These are phyloP conservation scores for Andrena bucephala DNA, from an alignment of 2,888 invertebrate genomes.

Conservation along the genomic window DNA sequence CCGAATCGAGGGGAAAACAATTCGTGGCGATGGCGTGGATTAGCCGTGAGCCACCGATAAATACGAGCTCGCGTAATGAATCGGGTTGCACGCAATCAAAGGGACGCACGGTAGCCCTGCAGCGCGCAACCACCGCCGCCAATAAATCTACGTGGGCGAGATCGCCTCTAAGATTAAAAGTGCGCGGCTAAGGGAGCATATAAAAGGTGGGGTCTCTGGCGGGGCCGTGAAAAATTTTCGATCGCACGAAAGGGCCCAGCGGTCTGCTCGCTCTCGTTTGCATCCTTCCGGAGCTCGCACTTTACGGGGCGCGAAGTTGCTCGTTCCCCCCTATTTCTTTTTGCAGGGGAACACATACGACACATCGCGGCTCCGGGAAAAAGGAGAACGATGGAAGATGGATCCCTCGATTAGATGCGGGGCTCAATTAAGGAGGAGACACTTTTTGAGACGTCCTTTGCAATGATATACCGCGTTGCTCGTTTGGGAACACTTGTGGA, in stretches of 20 bases:
- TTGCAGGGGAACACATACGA: conserved; percentile 41
- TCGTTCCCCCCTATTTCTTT: conserved; percentile 28
- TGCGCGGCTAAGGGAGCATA: conserved; percentile 50
- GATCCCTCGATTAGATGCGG: conserved; percentile 50
- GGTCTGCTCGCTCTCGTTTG: conserved; percentile 61
- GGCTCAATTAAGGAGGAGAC: conserved; percentile 40
- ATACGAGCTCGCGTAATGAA: conserved; percentile 54
- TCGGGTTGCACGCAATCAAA: conserved; percentile 56
- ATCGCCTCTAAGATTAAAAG: conserved; percentile 73
- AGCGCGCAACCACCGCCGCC: conserved; percentile 59
- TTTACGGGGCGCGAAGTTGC: conserved; percentile 59
- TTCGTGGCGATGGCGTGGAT: conserved; percentile 38
- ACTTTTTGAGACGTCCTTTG: not conserved
- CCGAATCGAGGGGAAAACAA: conserved; percentile 38
- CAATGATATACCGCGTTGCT: conserved; percentile 18
- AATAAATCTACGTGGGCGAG: conserved; percentile 75
- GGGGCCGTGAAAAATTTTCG: conserved; percentile 59
- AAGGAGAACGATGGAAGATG: conserved; percentile 43
- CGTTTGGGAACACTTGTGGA: conserved; percentile 7
- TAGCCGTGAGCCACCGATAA: conserved; percentile 47
- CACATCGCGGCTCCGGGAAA: conserved; percentile 32
- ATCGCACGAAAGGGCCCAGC: conserved; percentile 45
- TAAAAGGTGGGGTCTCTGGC: conserved; percentile 38
- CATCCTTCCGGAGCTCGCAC: conserved; percentile 57
- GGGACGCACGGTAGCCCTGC: conserved; percentile 55